phyloP scores from a whole-genome alignment of 2,888 invertebrate genomes.

The Chrysopilus asiliformis region DNA sequence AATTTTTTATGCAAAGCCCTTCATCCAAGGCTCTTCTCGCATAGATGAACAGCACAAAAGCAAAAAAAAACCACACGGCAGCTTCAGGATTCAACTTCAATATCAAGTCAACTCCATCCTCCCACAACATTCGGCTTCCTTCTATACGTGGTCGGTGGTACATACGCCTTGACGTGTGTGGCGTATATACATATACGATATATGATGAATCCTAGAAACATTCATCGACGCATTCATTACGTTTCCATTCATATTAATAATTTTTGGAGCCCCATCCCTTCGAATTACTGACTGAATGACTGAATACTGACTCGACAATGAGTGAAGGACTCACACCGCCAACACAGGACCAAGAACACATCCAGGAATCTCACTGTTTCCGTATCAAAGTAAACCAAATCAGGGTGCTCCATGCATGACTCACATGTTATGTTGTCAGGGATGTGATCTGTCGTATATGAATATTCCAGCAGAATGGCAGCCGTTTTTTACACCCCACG shows the following conservation, averaged over 20 bases:
- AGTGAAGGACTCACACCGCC: not conserved
- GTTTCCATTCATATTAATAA: slow-evolving; percentile 14
- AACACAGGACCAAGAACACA: not conserved
- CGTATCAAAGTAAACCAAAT: no score
- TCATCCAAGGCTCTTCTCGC: not conserved
- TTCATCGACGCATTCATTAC: slow-evolving; percentile 14
- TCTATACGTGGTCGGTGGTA: not conserved
- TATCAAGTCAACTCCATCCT: not conserved
- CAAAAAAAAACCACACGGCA: no score
- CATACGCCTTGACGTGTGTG: not conserved
- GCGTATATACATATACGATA: no score
- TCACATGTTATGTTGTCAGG: slow-evolving; percentile 9
- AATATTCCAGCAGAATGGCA: no score
- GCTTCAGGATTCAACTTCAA: slow-evolving; percentile 8
- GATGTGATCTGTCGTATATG: not conserved
- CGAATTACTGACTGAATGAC: not conserved
- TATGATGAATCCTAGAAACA: slow-evolving; percentile 10
- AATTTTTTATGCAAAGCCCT: slow-evolving; percentile 14
- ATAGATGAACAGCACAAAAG: slow-evolving; percentile 11
- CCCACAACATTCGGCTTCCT: not conserved
- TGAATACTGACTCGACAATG: no score
- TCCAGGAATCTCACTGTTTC: no score
- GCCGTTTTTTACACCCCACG: no score
- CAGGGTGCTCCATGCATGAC: slow-evolving; percentile 13
- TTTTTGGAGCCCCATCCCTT: slow-evolving; percentile 11